Conservation (phyloP, 2,888 invertebrate genomes). For the Endomychus coccineus region DNA sequence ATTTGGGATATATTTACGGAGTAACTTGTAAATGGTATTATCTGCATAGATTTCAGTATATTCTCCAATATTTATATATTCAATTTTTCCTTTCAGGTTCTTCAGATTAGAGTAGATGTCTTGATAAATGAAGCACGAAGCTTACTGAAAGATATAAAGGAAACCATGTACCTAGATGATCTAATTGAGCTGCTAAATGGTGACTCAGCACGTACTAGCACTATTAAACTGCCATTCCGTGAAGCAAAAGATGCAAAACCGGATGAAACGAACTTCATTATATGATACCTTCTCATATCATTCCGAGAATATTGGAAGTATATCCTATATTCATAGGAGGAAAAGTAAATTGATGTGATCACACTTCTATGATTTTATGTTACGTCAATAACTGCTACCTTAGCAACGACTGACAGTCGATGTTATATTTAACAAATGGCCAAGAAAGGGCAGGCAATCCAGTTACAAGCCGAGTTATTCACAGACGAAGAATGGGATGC, state of each 20-base stretch:
- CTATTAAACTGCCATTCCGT: slow-evolving; percentile 31
- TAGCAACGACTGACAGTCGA: slow-evolving; percentile 14
- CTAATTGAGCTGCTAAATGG: slow-evolving; percentile 50
- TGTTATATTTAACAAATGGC: slow-evolving; percentile 45
- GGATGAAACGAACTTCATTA: slow-evolving; percentile 21
- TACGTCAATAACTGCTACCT: slow-evolving; percentile 10
- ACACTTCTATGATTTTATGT: slow-evolving; percentile 1
- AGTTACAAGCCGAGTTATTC: slow-evolving; percentile 71
- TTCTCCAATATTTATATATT: not conserved
- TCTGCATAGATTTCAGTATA: not conserved
- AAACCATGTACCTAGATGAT: slow-evolving; percentile 50
- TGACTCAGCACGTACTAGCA: slow-evolving; percentile 40
- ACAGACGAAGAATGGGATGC: slow-evolving; percentile 82
- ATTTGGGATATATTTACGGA: no score
- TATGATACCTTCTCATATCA: slow-evolving; percentile 15
- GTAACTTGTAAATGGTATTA: no score
- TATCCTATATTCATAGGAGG: no score
- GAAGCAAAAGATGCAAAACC: slow-evolving; percentile 8
- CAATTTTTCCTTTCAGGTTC: slow-evolving; percentile 30
- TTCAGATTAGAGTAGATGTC: slow-evolving; percentile 29
- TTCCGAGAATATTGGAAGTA: no score
- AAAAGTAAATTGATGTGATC: no score
- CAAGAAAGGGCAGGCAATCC: slow-evolving; percentile 70
- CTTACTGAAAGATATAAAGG: slow-evolving; percentile 45
- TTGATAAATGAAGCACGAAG: slow-evolving; percentile 45